A percentile compares a stretch with the other conserved stretches of the same genome.
These are phyloP conservation scores for Epicauta chinensis DNA, from an alignment of 1,140 invertebrate species.

Conservation along the genomic window DNA sequence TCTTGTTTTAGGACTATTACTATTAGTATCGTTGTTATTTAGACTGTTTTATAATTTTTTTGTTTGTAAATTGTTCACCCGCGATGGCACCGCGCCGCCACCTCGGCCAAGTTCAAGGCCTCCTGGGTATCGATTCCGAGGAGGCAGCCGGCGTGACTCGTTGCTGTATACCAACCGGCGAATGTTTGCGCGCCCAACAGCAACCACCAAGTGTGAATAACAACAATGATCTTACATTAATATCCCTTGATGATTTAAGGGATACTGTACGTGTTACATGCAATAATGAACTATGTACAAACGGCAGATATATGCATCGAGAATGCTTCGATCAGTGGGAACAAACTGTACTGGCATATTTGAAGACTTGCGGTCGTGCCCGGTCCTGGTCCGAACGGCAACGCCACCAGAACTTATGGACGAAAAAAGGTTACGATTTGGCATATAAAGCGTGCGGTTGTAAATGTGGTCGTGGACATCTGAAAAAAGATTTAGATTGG, in stretches of 20 bases:
- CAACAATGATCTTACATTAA: constrained; percentile 51
- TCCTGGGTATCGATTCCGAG: constrained; percentile 29
- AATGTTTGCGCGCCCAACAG: constrained; percentile 60
- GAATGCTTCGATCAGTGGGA: constrained; percentile 95
- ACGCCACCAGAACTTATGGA: constrained; percentile 92
- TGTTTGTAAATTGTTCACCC: neutral
- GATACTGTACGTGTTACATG: constrained; percentile 85
- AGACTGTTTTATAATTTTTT: neutral
- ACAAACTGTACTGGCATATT: constrained; percentile 74
- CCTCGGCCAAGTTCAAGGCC: constrained; percentile 38
- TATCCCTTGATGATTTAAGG: constrained; percentile 65
- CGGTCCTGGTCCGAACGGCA: constrained; percentile 92
- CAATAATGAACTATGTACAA: constrained; percentile 86
- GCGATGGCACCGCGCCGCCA: constrained; percentile 38
- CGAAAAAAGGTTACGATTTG: constrained; percentile 93
- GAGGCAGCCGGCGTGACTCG: constrained; percentile 47
- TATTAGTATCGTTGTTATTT: neutral
- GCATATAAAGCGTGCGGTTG: constrained; percentile 85
- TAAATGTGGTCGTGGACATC: constrained; percentile 80
- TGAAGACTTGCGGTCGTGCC: constrained; percentile 83
- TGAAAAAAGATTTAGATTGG: constrained; percentile 94
- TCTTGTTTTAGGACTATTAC: too few relatives aligned
- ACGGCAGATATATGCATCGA: constrained; percentile 89
- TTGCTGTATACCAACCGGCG: constrained; percentile 76
- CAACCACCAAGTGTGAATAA: constrained; percentile 27